Evolutionary conservation across 2,113 vertebrate genomes (phyloP).

Genomic region (Cryptomyrus ogoouensis): DNA sequence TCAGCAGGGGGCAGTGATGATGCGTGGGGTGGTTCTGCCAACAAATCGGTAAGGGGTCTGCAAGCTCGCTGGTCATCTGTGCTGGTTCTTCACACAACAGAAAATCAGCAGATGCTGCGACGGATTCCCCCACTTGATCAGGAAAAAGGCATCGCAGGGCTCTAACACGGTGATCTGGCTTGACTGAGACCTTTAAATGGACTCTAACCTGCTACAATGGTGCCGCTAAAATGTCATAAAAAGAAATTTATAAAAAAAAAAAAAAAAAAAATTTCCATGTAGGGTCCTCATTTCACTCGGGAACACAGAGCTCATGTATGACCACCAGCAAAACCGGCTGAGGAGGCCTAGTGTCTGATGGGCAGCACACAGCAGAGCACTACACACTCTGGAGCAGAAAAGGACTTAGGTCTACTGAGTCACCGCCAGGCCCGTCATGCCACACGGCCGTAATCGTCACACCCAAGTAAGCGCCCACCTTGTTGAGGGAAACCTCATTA

Average conservation of each 20-base stretch:
- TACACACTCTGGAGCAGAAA: neutral
- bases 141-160: neutral
- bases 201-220: neutral
- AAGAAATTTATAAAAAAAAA: neutral
- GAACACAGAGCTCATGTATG: neutral
- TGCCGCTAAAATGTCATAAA: neutral
- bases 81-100: constrained; percentile 7
- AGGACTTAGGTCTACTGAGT: neutral
- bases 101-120: neutral
- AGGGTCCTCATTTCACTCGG: neutral
- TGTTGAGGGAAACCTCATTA: neutral
- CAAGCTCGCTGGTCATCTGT: neutral
- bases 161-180: neutral
- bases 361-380: neutral
- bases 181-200: neutral
- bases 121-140: neutral
- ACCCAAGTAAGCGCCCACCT: neutral
- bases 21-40: neutral
- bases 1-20: neutral
- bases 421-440: neutral
- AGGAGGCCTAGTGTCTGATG: neutral
- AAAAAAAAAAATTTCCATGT: neutral
- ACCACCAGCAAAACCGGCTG: neutral
- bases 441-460: neutral
- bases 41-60: neutral